Conservation (phyloP, 1,140 invertebrate genomes). For the roundworm (Caenorhabditis elegans) region DNA sequence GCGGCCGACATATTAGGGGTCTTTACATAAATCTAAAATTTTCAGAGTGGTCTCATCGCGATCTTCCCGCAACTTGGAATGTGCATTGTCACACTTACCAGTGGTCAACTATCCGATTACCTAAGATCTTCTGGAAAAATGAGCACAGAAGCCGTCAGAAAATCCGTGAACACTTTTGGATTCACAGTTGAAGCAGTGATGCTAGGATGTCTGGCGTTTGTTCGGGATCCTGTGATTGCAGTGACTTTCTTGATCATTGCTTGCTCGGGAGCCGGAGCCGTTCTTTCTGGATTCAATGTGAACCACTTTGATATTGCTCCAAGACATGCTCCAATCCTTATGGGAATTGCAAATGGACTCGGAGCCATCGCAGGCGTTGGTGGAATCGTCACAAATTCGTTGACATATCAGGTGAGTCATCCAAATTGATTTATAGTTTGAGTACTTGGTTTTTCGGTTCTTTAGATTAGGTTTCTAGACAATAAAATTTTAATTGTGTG, state of each 20-base stretch:
- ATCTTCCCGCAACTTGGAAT: slow-evolving; percentile 69
- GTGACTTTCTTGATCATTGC: slow-evolving; percentile 79
- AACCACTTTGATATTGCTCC: slow-evolving; percentile 98
- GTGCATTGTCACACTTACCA: too few species aligned
- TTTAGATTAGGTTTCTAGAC: too few species aligned
- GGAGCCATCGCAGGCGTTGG: slow-evolving; percentile 92
- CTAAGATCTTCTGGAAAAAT: slow-evolving; percentile 61
- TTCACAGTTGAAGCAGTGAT: slow-evolving; percentile 69
- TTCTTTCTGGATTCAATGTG: slow-evolving; percentile 90
- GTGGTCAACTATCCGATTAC: too few species aligned
- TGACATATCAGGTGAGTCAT: slow-evolving; percentile 77
- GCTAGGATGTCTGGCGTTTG: slow-evolving; percentile 40
- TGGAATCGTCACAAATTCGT: slow-evolving; percentile 83
- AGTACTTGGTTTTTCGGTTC: too few species aligned
- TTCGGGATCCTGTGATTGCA: slow-evolving; percentile 68
- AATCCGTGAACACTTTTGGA: slow-evolving; percentile 57
- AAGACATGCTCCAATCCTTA: slow-evolving; percentile 92
- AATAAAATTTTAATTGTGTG: too few species aligned
- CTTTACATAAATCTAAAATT: not conserved
- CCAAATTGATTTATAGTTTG: too few species aligned
- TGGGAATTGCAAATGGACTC: slow-evolving; percentile 96
- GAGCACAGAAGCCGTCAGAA: slow-evolving; percentile 72
- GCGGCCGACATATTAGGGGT: too few species aligned
- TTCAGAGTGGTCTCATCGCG: slow-evolving; percentile 77
- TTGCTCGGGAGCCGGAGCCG: slow-evolving; percentile 83